A percentile compares a stretch with the other conserved stretches of the same genome.
Evolutionary conservation across 2,113 vertebrate species (phyloP).

Genomic region (Dipodomys merriami): DNA sequence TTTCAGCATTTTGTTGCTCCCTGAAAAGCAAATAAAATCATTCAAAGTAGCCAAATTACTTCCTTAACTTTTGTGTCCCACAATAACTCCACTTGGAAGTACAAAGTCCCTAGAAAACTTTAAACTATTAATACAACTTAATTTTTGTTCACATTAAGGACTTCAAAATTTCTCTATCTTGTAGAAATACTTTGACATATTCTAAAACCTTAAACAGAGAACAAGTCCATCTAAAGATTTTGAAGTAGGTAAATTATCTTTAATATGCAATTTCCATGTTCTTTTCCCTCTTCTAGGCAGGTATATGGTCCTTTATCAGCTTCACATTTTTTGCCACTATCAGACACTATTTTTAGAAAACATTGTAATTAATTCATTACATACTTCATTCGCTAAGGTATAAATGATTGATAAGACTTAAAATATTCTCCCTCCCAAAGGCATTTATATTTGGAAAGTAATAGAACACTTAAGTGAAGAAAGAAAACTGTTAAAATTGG

Average conservation of each 20-base stretch:
- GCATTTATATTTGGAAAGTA: constrained; percentile 63
- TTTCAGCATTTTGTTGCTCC: not conserved
- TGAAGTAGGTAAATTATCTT: constrained; percentile 52
- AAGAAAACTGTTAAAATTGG: constrained; percentile 40
- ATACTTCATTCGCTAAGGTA: constrained; percentile 37
- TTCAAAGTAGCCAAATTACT: constrained; percentile 19
- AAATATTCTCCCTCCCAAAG: constrained; percentile 59
- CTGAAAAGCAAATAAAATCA: constrained; percentile 31
- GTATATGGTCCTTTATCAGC: not conserved
- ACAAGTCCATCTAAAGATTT: constrained; percentile 24
- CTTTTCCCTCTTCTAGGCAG: constrained; percentile 40
- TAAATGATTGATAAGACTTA: constrained; percentile 61
- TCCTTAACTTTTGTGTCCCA: constrained; percentile 44
- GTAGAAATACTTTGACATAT: constrained; percentile 47
- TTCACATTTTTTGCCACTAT: not conserved
- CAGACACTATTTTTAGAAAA: constrained; percentile 68
- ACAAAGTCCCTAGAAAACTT: constrained; percentile 36
- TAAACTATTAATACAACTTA: constrained; percentile 62
- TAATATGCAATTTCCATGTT: constrained; percentile 5
- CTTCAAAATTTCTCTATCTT: constrained; percentile 55
- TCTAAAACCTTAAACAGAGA: constrained; percentile 51
- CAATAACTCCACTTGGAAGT: constrained; percentile 46
- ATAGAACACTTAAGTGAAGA: constrained; percentile 46
- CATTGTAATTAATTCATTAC: constrained; percentile 64
- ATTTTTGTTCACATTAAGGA: constrained; percentile 44